These are phyloP conservation scores for Perizoma flavofasciatum DNA, from an alignment of 2,888 invertebrate species.

Conservation along the genomic window DNA sequence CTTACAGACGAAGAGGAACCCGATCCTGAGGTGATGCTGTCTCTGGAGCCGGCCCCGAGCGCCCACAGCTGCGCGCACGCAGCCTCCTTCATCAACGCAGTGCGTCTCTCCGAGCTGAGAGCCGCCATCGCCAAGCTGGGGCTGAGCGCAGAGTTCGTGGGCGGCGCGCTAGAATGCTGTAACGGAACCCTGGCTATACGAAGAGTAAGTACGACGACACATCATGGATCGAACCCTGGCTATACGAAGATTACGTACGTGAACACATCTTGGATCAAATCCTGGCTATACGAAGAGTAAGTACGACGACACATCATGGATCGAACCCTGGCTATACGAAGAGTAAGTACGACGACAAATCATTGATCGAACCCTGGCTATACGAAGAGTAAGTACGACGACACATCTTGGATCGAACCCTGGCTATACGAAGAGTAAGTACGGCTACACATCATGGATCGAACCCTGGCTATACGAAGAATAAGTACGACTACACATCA, in stretches of 20 bases:
- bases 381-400: constrained; percentile 86
- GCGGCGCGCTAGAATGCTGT: constrained; percentile 97
- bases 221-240: too few relatives aligned
- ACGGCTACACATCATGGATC: too few relatives aligned
- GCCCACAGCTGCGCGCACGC: constrained; percentile 86
- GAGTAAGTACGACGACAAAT: too few relatives aligned
- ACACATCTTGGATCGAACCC: too few relatives aligned
- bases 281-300: constrained; percentile 92
- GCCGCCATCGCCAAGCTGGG: constrained; percentile 95
- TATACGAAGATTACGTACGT: neutral
- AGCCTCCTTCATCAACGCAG: constrained; percentile 95
- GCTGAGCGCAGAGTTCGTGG: constrained; percentile 93
- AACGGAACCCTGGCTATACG: constrained; percentile 95
- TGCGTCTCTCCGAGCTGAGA: constrained; percentile 95
- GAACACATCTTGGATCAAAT: too few relatives aligned
- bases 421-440: neutral
- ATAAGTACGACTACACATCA: too few relatives aligned
- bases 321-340: too few relatives aligned
- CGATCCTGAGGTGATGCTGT: constrained; percentile 84
- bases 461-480: constrained; percentile 93
- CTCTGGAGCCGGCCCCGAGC: constrained; percentile 85
- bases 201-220: constrained; percentile 75
- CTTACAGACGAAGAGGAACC: constrained; percentile 65
- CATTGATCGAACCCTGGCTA: constrained; percentile 93
- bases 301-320: too few relatives aligned